Conservation (phyloP, 2,113 vertebrate species). For the Megalops atlanticus region DNA sequence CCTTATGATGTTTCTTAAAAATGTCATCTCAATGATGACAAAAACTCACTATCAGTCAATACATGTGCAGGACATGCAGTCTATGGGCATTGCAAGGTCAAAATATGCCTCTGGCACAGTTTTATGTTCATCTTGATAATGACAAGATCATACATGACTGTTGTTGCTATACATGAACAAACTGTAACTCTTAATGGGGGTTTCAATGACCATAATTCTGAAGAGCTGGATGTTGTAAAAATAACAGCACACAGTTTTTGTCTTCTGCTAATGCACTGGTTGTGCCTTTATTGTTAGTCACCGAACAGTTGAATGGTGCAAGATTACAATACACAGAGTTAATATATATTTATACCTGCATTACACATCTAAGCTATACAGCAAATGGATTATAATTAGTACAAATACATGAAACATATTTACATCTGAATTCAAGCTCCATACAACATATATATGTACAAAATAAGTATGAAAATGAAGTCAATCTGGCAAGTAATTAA, state of each 20-base stretch:
- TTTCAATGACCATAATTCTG: too few relatives aligned
- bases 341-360: constrained; percentile 84
- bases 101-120: too few relatives aligned
- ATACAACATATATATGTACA: constrained; percentile 97
- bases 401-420: constrained; percentile 99
- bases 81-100: too few relatives aligned
- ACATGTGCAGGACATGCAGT: too few relatives aligned
- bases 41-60: too few relatives aligned
- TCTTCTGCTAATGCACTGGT: constrained; percentile 78
- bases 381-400: constrained; percentile 98
- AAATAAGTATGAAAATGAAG: constrained; percentile 94
- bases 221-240: background rate
- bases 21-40: too few relatives aligned
- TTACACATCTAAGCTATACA: constrained; percentile 98
- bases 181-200: too few relatives aligned
- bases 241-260: constrained; percentile 36
- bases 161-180: too few relatives aligned
- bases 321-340: constrained; percentile 96
- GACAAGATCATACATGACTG: too few relatives aligned
- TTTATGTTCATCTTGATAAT: too few relatives aligned
- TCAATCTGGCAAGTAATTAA: constrained; percentile 78
- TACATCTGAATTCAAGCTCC: constrained; percentile 98
- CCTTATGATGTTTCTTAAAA: too few relatives aligned
- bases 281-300: constrained; percentile 96
- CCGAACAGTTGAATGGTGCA: constrained; percentile 92